Conservation (phyloP, 2,797 vertebrate species). For the Hemibagrus guttatus region DNA sequence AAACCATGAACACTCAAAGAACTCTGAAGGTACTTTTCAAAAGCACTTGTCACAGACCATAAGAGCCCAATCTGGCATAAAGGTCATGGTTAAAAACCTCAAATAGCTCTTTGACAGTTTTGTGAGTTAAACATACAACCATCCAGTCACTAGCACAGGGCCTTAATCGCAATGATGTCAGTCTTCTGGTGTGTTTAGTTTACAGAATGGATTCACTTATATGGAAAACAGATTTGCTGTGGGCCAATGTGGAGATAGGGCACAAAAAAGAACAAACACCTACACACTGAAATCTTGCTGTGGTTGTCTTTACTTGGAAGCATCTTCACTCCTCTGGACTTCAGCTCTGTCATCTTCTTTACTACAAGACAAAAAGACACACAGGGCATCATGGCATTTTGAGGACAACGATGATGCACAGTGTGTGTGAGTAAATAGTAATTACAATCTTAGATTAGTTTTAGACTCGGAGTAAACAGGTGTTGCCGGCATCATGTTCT, state of each 20-base stretch:
- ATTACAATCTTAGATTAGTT: slow-evolving; percentile 38
- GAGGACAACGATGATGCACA: slow-evolving; percentile 9
- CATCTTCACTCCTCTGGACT: slow-evolving; percentile 96
- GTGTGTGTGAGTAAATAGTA: not conserved
- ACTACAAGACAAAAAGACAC: slow-evolving; percentile 73
- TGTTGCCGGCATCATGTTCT: slow-evolving; percentile 30
- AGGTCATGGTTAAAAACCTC: not conserved
- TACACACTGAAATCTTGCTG: slow-evolving; percentile 99
- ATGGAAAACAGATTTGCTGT: not conserved
- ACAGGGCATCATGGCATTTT: slow-evolving; percentile 21
- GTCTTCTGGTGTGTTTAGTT: not conserved
- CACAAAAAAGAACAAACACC: slow-evolving; percentile 68
- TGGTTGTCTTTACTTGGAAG: slow-evolving; percentile 97
- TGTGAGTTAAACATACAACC: not conserved
- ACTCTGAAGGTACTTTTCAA: not conserved
- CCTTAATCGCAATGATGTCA: not conserved
- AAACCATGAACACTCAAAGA: not conserved
- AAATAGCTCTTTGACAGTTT: not conserved
- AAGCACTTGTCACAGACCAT: not conserved
- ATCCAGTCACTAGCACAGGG: not conserved
- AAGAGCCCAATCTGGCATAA: not conserved
- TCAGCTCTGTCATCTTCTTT: slow-evolving; percentile 97
- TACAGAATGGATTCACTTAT: not conserved
- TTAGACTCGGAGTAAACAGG: not conserved
- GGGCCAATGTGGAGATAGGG: not conserved